Conservation (phyloP, 2,113 vertebrate genomes). For the Heloderma charlesbogerti region DNA sequence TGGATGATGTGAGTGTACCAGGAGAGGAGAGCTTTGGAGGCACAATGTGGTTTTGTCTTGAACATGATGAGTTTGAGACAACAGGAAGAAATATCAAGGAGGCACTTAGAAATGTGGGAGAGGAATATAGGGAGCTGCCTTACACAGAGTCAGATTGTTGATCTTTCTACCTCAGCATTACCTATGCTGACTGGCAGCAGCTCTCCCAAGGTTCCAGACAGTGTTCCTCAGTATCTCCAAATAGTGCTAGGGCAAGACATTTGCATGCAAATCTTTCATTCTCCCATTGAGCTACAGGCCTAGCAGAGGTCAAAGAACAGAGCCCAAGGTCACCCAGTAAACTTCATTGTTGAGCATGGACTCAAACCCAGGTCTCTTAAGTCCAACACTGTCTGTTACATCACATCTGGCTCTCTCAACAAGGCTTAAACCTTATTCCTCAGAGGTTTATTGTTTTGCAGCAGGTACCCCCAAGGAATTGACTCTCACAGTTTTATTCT, state of each 20-base stretch:
- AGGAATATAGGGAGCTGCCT: neutral
- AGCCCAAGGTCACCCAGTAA: neutral
- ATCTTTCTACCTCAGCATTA: neutral
- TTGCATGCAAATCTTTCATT: neutral
- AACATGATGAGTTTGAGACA: too few relatives aligned
- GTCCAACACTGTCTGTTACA: neutral
- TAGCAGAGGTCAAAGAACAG: neutral
- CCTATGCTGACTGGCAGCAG: neutral
- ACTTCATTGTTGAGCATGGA: neutral
- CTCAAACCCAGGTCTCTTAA: too few relatives aligned
- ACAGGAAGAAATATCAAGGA: too few relatives aligned
- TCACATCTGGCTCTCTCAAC: neutral
- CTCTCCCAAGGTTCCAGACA: neutral
- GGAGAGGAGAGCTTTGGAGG: too few relatives aligned
- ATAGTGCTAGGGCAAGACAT: neutral
- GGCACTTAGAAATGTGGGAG: too few relatives aligned
- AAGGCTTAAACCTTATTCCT: neutral
- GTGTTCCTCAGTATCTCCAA: too few relatives aligned
- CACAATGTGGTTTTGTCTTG: too few relatives aligned
- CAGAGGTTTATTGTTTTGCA: conserved; percentile 15
- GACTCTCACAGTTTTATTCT: neutral
- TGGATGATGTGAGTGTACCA: too few relatives aligned
- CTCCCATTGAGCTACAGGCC: neutral
- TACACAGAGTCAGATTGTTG: neutral
- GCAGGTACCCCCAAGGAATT: neutral